A percentile compares a stretch with the other conserved stretches of the same genome.
Conservation (phyloP, 2,797 vertebrate species). For the Sciaenops ocellatus region DNA sequence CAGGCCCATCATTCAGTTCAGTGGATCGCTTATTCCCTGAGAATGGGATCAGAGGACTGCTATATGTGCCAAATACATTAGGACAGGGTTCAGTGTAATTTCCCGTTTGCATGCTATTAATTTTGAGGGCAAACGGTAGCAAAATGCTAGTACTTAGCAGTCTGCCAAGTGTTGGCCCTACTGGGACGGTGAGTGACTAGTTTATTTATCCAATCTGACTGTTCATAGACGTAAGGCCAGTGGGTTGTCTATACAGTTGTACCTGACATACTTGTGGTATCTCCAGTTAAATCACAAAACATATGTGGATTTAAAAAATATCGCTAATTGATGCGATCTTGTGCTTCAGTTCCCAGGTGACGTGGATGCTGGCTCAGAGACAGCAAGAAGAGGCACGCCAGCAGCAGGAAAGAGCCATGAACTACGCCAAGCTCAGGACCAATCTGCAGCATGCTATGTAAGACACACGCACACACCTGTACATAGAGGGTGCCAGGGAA, state of each 20-base stretch:
- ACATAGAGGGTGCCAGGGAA: background rate
- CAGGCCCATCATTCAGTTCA: constrained; percentile 40
- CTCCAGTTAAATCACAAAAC: constrained; percentile 31
- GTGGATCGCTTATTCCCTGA: constrained; percentile 41
- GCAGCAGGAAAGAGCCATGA: constrained; percentile 99
- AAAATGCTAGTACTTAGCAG: constrained; percentile 49
- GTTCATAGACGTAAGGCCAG: constrained; percentile 53
- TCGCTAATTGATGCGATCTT: constrained; percentile 32
- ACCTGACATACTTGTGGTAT: constrained; percentile 9
- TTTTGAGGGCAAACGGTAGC: constrained; percentile 64
- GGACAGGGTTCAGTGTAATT: constrained; percentile 57
- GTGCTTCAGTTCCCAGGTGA: constrained; percentile 94
- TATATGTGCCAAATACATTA: constrained; percentile 70
- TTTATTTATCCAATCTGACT: constrained; percentile 63
- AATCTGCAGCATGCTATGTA: constrained; percentile 99
- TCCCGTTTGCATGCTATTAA: constrained; percentile 68
- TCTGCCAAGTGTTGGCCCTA: constrained; percentile 67
- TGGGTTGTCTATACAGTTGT: constrained; percentile 21
- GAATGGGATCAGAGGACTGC: constrained; percentile 43
- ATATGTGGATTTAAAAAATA: constrained; percentile 84
- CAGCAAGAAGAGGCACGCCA: constrained; percentile 98
- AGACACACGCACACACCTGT: constrained; percentile 70
- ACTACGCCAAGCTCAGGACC: constrained; percentile 98
- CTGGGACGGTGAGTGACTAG: constrained; percentile 58
- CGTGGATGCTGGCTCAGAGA: constrained; percentile 99